phyloP scores from a whole-genome alignment of 2,113 vertebrate species.

The Microcebus ravelobensis region DNA sequence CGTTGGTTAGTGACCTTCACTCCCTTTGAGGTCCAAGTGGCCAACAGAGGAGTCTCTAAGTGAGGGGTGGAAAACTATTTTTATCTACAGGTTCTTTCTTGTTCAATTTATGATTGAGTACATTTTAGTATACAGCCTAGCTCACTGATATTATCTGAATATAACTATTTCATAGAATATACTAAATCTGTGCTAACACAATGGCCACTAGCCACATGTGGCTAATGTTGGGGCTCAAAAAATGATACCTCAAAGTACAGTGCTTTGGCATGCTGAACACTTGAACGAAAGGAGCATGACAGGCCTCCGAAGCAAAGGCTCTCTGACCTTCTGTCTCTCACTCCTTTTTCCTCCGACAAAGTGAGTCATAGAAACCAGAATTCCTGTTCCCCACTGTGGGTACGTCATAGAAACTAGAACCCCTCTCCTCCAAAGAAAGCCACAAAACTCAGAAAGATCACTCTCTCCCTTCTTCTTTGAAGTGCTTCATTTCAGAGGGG shows the following conservation, averaged over 20 bases:
- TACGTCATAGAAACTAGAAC: background rate
- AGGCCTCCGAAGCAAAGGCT: too few relatives aligned
- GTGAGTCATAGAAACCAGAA: background rate
- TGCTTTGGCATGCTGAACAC: too few relatives aligned
- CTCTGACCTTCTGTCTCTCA: background rate
- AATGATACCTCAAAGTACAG: too few relatives aligned
- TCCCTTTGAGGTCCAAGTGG: background rate
- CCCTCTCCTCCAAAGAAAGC: background rate
- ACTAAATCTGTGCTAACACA: background rate
- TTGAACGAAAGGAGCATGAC: too few relatives aligned
- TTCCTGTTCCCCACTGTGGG: background rate
- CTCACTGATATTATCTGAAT: background rate
- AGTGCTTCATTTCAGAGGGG: background rate
- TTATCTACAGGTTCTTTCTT: background rate
- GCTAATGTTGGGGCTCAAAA: too few relatives aligned
- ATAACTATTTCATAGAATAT: background rate
- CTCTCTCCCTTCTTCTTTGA: background rate
- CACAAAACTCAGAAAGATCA: background rate
- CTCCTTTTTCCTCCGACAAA: background rate
- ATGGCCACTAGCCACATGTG: background rate
- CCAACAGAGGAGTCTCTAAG: background rate
- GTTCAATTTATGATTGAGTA: background rate
- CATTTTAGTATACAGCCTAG: background rate
- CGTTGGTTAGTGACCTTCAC: background rate
- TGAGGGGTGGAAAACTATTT: background rate